phyloP scores from a whole-genome alignment of 2,888 invertebrate genomes.

The Eupithecia insigniata region DNA sequence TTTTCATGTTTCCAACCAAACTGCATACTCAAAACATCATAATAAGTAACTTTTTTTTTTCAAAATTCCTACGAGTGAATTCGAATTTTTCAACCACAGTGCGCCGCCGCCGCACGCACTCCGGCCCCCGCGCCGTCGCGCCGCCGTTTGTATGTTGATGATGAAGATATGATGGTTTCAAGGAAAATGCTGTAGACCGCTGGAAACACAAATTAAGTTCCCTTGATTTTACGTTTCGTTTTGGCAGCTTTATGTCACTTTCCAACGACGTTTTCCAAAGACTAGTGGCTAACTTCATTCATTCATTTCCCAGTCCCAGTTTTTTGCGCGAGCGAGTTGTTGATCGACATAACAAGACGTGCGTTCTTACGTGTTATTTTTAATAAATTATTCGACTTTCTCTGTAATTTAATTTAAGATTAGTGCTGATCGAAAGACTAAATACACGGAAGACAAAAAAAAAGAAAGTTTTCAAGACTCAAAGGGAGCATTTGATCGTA shows the following conservation, averaged over 20 bases:
- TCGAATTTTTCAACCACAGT: no score
- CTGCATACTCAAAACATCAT: no score
- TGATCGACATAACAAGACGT: constrained; percentile 2
- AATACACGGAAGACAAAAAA: constrained; percentile 31
- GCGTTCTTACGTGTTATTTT: neutral
- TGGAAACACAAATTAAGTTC: neutral
- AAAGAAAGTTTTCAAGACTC: constrained; percentile 14
- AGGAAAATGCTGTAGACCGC: neutral
- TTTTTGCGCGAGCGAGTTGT: constrained; percentile 7
- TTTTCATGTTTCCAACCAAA: no score
- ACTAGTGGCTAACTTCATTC: neutral
- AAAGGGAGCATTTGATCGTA: constrained; percentile 44
- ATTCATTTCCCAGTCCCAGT: neutral
- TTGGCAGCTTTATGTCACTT: neutral
- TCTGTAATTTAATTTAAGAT: constrained; percentile 49
- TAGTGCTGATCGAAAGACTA: constrained; percentile 37
- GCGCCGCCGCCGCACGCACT: no score
- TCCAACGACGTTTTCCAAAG: neutral
- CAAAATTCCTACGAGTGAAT: no score
- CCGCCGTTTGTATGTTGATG: no score
- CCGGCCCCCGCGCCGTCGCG: no score
- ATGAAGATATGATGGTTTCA: neutral
- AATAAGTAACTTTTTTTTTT: no score
- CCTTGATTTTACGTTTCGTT: constrained; percentile 6
- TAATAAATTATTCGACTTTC: constrained; percentile 48